Evolutionary conservation across 2,797 vertebrate species (phyloP).

Genomic region (Sebastes matsubarae): DNA sequence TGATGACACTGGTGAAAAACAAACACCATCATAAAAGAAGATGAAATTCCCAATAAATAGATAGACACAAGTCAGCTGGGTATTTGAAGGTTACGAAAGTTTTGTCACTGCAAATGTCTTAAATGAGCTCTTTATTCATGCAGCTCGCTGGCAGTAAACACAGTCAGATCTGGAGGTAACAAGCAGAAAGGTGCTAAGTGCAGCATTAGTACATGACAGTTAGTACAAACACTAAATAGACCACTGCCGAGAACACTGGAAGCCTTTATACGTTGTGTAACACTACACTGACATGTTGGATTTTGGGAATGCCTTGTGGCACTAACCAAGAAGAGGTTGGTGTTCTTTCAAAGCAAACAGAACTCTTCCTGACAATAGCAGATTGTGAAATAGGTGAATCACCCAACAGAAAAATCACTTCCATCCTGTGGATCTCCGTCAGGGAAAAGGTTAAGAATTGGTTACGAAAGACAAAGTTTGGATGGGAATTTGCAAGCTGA

Average conservation of each 20-base stretch:
- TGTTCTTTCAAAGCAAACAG: slow-evolving; percentile 15
- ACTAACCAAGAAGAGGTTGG: slow-evolving; percentile 31
- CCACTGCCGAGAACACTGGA: not conserved
- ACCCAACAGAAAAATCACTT: not conserved
- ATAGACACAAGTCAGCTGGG: slow-evolving; percentile 68
- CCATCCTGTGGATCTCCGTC: slow-evolving; percentile 4
- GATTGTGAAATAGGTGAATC: slow-evolving; percentile 41
- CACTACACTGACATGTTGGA: not conserved
- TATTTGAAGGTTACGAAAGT: not conserved
- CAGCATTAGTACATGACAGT: not conserved
- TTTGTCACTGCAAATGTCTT: not conserved
- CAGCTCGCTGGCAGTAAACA: not conserved
- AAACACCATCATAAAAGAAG: slow-evolving; percentile 22
- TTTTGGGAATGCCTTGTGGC: slow-evolving; percentile 28
- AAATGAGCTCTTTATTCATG: not conserved
- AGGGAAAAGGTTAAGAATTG: not conserved
- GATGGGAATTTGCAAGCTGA: not conserved
- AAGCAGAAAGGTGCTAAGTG: slow-evolving; percentile 6
- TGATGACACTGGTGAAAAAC: slow-evolving; percentile 55
- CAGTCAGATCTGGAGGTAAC: not conserved
- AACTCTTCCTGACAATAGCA: slow-evolving; percentile 16
- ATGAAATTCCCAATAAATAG: slow-evolving; percentile 51
- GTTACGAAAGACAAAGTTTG: not conserved
- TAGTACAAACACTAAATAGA: not conserved
- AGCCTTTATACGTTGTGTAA: not conserved